Conservation (phyloP, 2,797 vertebrate species). For the Cuculus canorus region DNA sequence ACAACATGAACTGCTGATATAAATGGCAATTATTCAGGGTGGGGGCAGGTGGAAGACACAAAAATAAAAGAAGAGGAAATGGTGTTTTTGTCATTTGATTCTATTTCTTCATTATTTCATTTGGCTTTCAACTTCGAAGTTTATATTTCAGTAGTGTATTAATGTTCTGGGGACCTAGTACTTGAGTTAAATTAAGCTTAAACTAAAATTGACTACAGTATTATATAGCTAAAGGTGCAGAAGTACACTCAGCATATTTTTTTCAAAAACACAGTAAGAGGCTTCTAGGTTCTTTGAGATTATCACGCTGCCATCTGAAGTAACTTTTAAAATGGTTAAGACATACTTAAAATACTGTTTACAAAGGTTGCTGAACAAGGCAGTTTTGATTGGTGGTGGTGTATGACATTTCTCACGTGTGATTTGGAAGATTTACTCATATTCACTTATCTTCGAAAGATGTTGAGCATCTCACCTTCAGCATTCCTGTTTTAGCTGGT, state of each 20-base stretch:
- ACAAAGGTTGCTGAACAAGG: not conserved
- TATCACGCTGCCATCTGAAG: not conserved
- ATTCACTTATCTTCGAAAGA: not conserved
- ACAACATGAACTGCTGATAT: not conserved
- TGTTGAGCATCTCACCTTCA: not conserved
- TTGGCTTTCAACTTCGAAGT: not conserved
- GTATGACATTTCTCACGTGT: not conserved
- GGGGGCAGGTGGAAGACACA: fast-evolving
- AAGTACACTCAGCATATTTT: not conserved
- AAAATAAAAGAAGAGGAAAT: not conserved
- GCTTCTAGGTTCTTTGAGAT: not conserved
- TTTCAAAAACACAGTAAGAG: not conserved
- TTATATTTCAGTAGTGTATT: not conserved
- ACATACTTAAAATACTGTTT: not conserved
- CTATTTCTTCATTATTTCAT: not conserved
- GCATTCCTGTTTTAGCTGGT: not conserved
- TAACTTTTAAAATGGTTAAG: not conserved
- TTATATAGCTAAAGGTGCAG: not conserved
- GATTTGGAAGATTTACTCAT: not conserved
- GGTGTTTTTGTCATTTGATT: not conserved
- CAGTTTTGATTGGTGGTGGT: not conserved
- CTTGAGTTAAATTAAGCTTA: not conserved
- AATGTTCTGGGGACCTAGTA: not conserved
- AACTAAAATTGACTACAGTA: not conserved
- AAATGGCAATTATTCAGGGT: not conserved